phyloP scores from a whole-genome alignment of 2,113 vertebrate species.

The Poecilia latipinna region DNA sequence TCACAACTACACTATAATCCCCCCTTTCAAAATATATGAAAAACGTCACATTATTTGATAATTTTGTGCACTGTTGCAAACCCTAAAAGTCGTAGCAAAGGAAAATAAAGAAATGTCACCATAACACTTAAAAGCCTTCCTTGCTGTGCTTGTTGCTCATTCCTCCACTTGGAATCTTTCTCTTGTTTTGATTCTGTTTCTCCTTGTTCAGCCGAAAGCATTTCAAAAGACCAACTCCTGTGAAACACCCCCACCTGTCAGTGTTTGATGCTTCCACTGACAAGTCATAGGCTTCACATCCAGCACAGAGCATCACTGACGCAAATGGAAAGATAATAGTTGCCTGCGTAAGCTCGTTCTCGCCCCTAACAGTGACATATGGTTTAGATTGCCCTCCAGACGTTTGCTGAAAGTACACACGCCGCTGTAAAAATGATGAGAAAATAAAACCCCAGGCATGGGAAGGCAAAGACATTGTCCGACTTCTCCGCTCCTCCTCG shows the following conservation, averaged over 20 bases:
- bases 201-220: slow-evolving; percentile 20
- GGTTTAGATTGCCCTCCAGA: slow-evolving; percentile 15
- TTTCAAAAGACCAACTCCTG: slow-evolving; percentile 8
- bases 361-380: slow-evolving; percentile 12
- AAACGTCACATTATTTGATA: too few species aligned
- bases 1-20: neutral
- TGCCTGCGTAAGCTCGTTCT: slow-evolving; percentile 10
- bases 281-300: slow-evolving; percentile 28
- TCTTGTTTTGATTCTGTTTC: slow-evolving; percentile 3
- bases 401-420: slow-evolving; percentile 32
- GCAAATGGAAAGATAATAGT: slow-evolving; percentile 26
- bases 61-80: too few species aligned
- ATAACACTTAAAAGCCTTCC: too few species aligned
- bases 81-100: too few species aligned
- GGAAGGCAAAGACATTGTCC: slow-evolving; percentile 11
- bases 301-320: slow-evolving; percentile 14
- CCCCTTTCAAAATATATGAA: too few species aligned
- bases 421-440: slow-evolving; percentile 17
- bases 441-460: slow-evolving; percentile 21
- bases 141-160: neutral
- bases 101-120: neutral
- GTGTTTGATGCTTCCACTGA: slow-evolving; percentile 16
- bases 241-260: slow-evolving; percentile 39
- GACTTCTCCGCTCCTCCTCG: neutral
- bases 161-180: neutral